A percentile compares a stretch with the other conserved stretches of the same genome.
These are phyloP conservation scores for Echinarachnius parma DNA, from an alignment of 53 echinoderm and acorn worm genomes.

Conservation along the genomic window DNA sequence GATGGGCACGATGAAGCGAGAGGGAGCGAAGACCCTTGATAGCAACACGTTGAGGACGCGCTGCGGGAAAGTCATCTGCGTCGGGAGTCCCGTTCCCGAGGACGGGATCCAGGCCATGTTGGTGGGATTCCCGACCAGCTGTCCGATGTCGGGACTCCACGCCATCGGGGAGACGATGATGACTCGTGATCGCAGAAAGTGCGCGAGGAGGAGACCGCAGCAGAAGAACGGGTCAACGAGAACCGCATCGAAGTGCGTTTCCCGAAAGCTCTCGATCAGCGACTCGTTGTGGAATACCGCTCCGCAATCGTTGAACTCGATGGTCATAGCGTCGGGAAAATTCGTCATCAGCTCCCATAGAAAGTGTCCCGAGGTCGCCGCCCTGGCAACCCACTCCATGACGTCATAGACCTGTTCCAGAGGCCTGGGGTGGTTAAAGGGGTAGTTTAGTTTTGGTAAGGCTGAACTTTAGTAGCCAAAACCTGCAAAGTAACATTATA, in stretches of 20 bases:
- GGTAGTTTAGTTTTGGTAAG: too few species aligned
- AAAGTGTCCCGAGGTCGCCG: neutral
- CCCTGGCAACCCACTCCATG: conserved; percentile 1
- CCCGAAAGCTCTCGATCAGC: conserved; percentile 11
- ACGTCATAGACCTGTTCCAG: conserved; percentile 7
- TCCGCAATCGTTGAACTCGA: conserved; percentile 25
- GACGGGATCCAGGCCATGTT: conserved; percentile 34
- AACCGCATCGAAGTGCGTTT: conserved; percentile 24
- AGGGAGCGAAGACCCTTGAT: neutral
- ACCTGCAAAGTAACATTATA: too few species aligned
- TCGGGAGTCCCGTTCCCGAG: conserved; percentile 4
- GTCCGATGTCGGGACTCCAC: neutral
- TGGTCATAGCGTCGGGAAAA: neutral
- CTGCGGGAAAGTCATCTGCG: conserved; percentile 43
- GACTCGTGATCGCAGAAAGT: neutral
- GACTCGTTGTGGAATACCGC: conserved; percentile 10
- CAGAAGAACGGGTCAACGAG: conserved; percentile 37
- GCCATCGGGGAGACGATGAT: neutral
- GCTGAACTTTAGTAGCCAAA: too few species aligned
- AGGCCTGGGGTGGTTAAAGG: too few species aligned
- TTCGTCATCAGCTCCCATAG: conserved; percentile 4
- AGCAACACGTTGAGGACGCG: conserved; percentile 36
- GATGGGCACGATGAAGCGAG: neutral
- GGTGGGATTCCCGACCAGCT: conserved; percentile 36
- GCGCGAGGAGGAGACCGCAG: conserved; percentile 32